phyloP scores from a whole-genome alignment of 2,797 vertebrate species.

The Pogonophryne albipinna region DNA sequence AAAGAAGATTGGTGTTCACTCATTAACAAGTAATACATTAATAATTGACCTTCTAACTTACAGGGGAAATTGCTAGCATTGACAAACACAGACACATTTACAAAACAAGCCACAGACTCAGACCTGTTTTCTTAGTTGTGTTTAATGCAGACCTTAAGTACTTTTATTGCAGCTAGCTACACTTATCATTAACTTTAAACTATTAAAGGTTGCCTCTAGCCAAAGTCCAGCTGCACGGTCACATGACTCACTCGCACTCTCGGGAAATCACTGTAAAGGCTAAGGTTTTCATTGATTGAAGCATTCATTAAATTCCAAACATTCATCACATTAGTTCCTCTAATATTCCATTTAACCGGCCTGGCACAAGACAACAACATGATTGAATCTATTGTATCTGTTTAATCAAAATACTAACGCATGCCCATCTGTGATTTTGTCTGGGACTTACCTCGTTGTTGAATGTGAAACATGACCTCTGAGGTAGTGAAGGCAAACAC shows the following conservation, averaged over 20 bases:
- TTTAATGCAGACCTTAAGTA: neutral
- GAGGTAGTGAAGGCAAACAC: constrained; percentile 39
- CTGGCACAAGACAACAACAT: constrained; percentile 1
- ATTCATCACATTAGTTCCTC: neutral
- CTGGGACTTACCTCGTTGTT: constrained; percentile 46
- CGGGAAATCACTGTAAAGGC: neutral
- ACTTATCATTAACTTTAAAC: constrained; percentile 36
- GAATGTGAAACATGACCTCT: constrained; percentile 45
- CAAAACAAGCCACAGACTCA: neutral
- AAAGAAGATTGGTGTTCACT: neutral
- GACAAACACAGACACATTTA: neutral
- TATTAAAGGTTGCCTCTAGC: constrained; percentile 23
- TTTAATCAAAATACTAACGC: neutral
- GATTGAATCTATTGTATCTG: neutral
- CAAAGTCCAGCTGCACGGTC: constrained; percentile 63
- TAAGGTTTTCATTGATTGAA: neutral
- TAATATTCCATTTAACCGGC: neutral
- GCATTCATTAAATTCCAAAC: neutral
- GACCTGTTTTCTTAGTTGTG: neutral
- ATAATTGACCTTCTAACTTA: constrained; percentile 25
- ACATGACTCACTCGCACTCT: constrained; percentile 18
- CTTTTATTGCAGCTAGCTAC: neutral
- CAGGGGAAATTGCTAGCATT: constrained; percentile 1
- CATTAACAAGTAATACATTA: neutral
- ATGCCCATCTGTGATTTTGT: neutral